These are phyloP conservation scores for Gobionotothen gibberifrons DNA, from an alignment of 2,797 vertebrate species.

Conservation along the genomic window DNA sequence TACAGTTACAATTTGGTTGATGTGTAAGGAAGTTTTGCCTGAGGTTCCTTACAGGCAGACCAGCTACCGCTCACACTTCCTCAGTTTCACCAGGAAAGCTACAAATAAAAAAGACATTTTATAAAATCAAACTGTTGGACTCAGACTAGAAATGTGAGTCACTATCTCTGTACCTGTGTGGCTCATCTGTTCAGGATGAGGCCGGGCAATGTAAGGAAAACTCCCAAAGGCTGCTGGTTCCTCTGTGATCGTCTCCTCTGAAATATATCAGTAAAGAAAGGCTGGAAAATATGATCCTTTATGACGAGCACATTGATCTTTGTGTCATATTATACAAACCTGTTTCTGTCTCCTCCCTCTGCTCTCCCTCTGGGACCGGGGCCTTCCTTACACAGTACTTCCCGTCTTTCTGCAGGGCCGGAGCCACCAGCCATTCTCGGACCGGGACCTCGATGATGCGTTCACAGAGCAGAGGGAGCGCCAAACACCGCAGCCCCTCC, in stretches of 20 bases:
- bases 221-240: conserved; percentile 64
- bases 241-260: conserved; percentile 45
- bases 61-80: conserved; percentile 80
- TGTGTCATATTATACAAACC: conserved; percentile 43
- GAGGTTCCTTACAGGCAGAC: too few species aligned
- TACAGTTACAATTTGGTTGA: background rate
- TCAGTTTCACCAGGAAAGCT: conserved; percentile 94
- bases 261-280: conserved; percentile 28
- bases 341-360: conserved; percentile 54
- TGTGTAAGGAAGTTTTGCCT: background rate
- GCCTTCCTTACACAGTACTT: conserved; percentile 72
- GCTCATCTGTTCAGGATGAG: conserved; percentile 83
- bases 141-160: background rate
- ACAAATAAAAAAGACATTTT: conserved; percentile 56
- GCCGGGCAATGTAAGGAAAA: conserved; percentile 89
- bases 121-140: background rate
- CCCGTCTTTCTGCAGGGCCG: conserved; percentile 85
- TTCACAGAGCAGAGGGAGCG: conserved; percentile 88
- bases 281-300: background rate
- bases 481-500: conserved; percentile 84
- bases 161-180: conserved; percentile 89
- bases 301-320: background rate
- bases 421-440: conserved; percentile 88
- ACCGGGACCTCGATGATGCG: conserved; percentile 87
- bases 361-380: conserved; percentile 40